Conservation (phyloP, 92 coral and sea anemone genomes). For the Epizoanthus stellaris region DNA sequence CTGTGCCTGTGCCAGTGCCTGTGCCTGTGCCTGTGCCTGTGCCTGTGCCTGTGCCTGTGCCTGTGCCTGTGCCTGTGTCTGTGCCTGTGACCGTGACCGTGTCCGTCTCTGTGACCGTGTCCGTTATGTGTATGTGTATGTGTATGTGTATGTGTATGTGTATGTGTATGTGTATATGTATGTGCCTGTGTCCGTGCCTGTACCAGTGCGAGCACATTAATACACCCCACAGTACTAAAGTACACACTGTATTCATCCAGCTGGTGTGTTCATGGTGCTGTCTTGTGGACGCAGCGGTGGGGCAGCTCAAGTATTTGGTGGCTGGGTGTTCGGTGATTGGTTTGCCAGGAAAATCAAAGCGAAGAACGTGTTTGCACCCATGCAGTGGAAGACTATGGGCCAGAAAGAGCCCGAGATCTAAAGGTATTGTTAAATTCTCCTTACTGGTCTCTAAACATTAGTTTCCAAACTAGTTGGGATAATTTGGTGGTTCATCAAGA, state of each 20-base stretch:
- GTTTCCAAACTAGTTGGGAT: too few relatives aligned
- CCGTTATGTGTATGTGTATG: neutral
- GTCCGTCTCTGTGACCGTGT: neutral
- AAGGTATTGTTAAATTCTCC: neutral
- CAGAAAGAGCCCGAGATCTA: conserved; percentile 78
- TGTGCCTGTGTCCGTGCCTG: neutral
- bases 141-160: neutral
- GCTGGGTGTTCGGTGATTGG: conserved; percentile 97
- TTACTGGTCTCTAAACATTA: neutral
- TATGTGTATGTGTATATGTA: neutral
- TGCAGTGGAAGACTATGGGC: conserved; percentile 93
- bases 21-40: neutral
- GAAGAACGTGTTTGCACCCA: conserved; percentile 79
- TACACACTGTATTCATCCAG: conserved; percentile 46
- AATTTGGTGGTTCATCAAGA: too few relatives aligned
- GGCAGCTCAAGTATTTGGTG: conserved; percentile 84
- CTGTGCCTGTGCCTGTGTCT: neutral
- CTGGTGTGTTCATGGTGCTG: conserved; percentile 72
- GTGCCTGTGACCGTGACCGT: neutral
- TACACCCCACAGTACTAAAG: neutral
- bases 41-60: neutral
- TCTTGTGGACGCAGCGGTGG: conserved; percentile 91
- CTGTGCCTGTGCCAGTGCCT: neutral
- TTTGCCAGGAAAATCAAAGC: conserved; percentile 83
- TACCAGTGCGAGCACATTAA: neutral